Base-by-base conservation (phyloP, 92 coral and sea anemone genomes). In the Meandrina meandrites region DNA sequence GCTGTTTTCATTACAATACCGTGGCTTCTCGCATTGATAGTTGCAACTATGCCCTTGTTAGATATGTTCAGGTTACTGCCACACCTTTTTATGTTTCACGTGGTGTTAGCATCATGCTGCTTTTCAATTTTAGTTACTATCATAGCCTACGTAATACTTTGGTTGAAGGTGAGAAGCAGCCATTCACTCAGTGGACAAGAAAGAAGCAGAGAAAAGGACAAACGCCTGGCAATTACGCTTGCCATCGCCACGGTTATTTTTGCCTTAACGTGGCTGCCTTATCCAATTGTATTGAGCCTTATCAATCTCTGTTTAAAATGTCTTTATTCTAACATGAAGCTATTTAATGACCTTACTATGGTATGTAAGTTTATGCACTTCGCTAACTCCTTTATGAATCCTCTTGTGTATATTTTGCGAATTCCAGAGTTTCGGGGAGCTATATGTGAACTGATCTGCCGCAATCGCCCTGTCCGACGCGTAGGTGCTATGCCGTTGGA, bases 401-500 rank as follows among this genome's bases (percentile, higher is more conserved):
- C 84, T 4, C 48, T 86, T 19, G 78, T 90, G 22, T 90, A 90
- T 69, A 90, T 90, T 16, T 53, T 86, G 6, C 35, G 92, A 27
- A 90, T 90, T 76, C 85, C 93, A 13, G 93, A 90, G 35, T 90
- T 90, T 60, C 91, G 91, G 2, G 69, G 62, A 18, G 85, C 91
- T 15, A 83, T 89, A 47, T 53, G 79, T 35, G 85, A 58, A n/a
- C 72, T 79, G 1, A 56, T 79, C 28, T 79, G 70, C 21, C 30
- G 71, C 72, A 79, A 40, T 27, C 48, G 50, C 28, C 17, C 24
- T 35, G 9, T 36, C 12, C 58, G 71, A 57, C 67, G 72, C 11
- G 72, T 79, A 19, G 83, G 71, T 5, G 37, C 22, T 30, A 17
- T 19, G 11, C 51, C 81, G 16, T 12, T 28, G 57, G 10, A n/a